A percentile compares a stretch with the other conserved stretches of the same genome.
Evolutionary conservation across 2,797 vertebrate species (phyloP).

Genomic region (Anas bernieri): DNA sequence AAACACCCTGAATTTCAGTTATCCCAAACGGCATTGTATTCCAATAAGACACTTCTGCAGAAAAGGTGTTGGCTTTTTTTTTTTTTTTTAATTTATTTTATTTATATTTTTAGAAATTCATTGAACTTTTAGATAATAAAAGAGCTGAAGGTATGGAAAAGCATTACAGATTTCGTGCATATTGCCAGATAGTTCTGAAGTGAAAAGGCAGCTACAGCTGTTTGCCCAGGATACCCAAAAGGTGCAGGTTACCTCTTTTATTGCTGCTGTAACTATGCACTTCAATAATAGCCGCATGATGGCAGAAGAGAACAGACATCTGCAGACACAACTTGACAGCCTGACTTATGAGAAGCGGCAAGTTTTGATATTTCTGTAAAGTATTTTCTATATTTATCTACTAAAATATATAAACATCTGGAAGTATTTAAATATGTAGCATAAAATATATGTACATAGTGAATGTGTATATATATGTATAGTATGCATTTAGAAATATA

Average conservation of each 20-base stretch:
- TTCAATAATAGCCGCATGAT: background rate
- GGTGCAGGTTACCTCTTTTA: accelerated
- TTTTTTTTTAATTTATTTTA: background rate
- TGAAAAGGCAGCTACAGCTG: background rate
- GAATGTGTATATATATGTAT: background rate
- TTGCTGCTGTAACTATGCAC: background rate
- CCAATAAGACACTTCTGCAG: background rate
- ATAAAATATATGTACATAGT: background rate
- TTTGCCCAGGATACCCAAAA: background rate
- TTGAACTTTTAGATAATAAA: background rate
- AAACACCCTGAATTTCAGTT: background rate
- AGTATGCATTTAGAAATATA: background rate
- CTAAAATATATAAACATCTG: background rate
- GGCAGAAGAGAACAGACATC: conserved; percentile 40
- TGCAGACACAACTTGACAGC: background rate
- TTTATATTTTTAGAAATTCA: background rate
- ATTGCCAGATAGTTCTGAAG: background rate
- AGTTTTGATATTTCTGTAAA: background rate
- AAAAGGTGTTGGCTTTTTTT: background rate
- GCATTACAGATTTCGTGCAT: background rate
- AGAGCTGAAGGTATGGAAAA: background rate
- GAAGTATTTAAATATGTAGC: background rate
- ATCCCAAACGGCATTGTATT: background rate
- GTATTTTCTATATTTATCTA: background rate
- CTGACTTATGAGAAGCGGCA: background rate